A percentile compares a stretch with the other conserved stretches of the same genome.
Conservation (phyloP, 2,113 vertebrate species). For the Syngnathus floridae region DNA sequence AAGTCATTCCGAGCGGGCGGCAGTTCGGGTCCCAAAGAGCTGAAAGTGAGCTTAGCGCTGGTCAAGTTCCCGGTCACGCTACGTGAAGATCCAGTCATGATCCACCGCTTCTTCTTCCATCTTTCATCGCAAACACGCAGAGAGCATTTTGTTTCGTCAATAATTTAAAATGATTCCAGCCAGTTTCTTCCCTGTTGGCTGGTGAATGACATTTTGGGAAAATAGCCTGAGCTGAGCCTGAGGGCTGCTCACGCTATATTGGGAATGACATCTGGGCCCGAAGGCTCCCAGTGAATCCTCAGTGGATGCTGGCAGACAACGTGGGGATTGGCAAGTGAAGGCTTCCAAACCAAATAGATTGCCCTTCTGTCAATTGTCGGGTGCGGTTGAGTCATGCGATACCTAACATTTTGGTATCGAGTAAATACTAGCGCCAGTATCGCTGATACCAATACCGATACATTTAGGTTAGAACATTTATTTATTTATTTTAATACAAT, state of each 20-base stretch:
- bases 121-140: neutral
- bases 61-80: neutral
- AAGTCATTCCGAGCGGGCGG: slow-evolving; percentile 42
- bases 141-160: slow-evolving; percentile 2
- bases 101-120: too few species aligned
- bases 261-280: slow-evolving; percentile 36
- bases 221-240: slow-evolving; percentile 33
- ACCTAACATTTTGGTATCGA: too few species aligned
- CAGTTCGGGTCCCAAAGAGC: slow-evolving; percentile 32
- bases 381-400: too few species aligned
- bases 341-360: slow-evolving; percentile 6
- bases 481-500: too few species aligned
- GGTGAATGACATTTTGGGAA: slow-evolving; percentile 25
- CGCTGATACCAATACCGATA: too few species aligned
- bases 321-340: slow-evolving; percentile 14
- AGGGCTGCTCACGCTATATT: slow-evolving; percentile 30
- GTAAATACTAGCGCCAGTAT: too few species aligned
- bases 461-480: too few species aligned
- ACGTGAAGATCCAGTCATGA: too few species aligned
- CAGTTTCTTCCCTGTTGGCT: slow-evolving; percentile 15
- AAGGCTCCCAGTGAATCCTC: slow-evolving; percentile 19
- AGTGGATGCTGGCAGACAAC: slow-evolving; percentile 17
- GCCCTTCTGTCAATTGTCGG: too few species aligned
- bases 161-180: slow-evolving; percentile 4
- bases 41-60: slow-evolving; percentile 24